Evolutionary conservation across 2,888 invertebrate genomes (phyloP), one percentile per base, ranked within the genome.

Genomic region (Erebia aethiops): DNA sequence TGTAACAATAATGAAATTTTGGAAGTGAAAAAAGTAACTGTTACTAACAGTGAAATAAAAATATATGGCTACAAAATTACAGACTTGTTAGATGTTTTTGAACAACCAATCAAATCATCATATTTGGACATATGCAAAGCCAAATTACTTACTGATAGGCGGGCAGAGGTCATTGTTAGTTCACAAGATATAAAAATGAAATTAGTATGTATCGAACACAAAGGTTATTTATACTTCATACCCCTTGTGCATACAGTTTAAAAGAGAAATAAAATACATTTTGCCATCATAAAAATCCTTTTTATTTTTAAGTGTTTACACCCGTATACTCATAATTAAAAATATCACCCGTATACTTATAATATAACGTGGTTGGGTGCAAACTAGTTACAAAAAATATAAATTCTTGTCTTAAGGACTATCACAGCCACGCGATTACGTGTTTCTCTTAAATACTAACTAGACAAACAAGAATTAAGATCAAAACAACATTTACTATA

Each of bases 201-300:
- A 21, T 21, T 21, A 21, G 21, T 21, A 21, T 21, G 21, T 21
- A 21, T 21, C 21, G 21, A 21, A 21, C 21, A 21, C 21, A 21
- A 21, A 21, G 21, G 21, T 21, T 21, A 21, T 46, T 41, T 67
- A 54, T 71, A 63, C 56, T 71, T 71, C 26, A 62, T 71, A 71
- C 71, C 71, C 18, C 49, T 63, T 61, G 14, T 71, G n/a, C 66
- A 66, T 16, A 66, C 66, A 56, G 35, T 66, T 54, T 56, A 16
- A 66, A 16, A 21, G 14, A 16, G 14, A 66, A 66, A 56, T 56
- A 46, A 46, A 21, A 21, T 21, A 10, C n/a, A 21, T 21, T 21
- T 21, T 21, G 21, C 21, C 21, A 21, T 21, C 21, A 21, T 21
- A 21, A 21, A 21, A 21, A 21, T 21, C 21, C 21, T 21, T 21